Conservation (phyloP, 2,113 vertebrate genomes). For the Semicossyphus pulcher region DNA sequence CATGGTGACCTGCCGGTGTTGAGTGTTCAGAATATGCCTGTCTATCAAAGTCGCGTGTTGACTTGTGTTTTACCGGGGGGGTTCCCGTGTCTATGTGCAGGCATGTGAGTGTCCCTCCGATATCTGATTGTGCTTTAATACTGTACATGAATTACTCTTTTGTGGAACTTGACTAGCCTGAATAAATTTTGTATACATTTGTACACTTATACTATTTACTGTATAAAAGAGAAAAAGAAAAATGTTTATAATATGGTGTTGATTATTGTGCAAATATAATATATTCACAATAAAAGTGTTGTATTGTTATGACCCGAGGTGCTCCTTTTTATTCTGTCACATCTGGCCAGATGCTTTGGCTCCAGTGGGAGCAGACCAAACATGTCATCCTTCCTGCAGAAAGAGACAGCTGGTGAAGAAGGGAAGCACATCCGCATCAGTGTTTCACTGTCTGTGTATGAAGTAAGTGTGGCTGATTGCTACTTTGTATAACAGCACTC, state of each 20-base stretch:
- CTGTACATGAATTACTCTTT: constrained; percentile 89
- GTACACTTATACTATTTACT: constrained; percentile 94
- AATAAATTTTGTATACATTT: constrained; percentile 99
- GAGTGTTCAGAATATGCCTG: constrained; percentile 76
- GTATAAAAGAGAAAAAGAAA: constrained; percentile 84
- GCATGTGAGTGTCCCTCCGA: constrained; percentile 79
- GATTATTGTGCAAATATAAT: constrained; percentile 96
- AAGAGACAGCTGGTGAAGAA: constrained; percentile 26
- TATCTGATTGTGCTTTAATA: constrained; percentile 92
- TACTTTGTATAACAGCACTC: not conserved
- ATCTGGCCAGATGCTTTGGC: constrained; percentile 29
- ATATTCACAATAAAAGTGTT: constrained; percentile 98
- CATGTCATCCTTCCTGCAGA: constrained; percentile 46
- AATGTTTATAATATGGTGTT: constrained; percentile 97
- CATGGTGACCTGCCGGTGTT: constrained; percentile 57
- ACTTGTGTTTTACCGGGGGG: constrained; percentile 72
- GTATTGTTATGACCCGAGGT: constrained; percentile 86
- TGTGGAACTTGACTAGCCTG: constrained; percentile 95
- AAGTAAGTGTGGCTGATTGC: not conserved
- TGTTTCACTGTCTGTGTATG: not conserved
- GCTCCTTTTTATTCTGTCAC: constrained; percentile 24
- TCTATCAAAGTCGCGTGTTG: constrained; percentile 75
- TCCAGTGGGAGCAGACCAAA: constrained; percentile 30
- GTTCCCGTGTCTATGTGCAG: constrained; percentile 73
- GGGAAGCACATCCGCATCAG: constrained; percentile 8